A percentile compares a stretch with the other conserved stretches of the same genome.
These are phyloP conservation scores for Anabacerthia variegaticeps DNA, from an alignment of 2,797 vertebrate species.

Conservation along the genomic window DNA sequence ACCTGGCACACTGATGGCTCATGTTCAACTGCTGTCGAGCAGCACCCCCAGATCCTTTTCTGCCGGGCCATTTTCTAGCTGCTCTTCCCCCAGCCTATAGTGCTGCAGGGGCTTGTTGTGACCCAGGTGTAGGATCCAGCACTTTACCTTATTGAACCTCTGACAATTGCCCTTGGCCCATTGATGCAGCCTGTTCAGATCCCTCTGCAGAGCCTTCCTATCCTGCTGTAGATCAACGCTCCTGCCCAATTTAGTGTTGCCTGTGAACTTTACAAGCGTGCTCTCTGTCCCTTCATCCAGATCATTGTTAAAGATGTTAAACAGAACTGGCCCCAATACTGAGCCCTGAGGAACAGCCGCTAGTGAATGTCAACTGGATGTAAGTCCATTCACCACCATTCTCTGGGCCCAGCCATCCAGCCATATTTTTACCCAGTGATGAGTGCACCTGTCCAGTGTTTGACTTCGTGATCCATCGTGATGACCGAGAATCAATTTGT, in stretches of 20 bases:
- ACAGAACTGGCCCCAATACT: background rate
- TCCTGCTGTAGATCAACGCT: background rate
- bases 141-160: background rate
- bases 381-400: background rate
- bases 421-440: background rate
- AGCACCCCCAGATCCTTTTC: background rate
- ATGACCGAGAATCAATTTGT: background rate
- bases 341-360: background rate
- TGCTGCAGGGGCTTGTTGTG: fast-evolving
- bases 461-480: background rate
- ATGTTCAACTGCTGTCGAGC: background rate
- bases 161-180: background rate
- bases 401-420: background rate
- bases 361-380: background rate
- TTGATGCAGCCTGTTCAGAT: background rate
- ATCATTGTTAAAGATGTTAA: background rate
- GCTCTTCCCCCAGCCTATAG: background rate
- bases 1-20: background rate
- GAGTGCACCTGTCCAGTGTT: background rate
- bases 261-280: background rate
- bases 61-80: background rate
- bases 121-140: background rate
- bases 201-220: background rate
- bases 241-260: background rate
- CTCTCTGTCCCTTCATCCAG: background rate